Percentiles rank a stretch among this genome's conserved stretches.
Conservation (phyloP, 2,113 vertebrate genomes). For the Archocentrus centrarchus region DNA sequence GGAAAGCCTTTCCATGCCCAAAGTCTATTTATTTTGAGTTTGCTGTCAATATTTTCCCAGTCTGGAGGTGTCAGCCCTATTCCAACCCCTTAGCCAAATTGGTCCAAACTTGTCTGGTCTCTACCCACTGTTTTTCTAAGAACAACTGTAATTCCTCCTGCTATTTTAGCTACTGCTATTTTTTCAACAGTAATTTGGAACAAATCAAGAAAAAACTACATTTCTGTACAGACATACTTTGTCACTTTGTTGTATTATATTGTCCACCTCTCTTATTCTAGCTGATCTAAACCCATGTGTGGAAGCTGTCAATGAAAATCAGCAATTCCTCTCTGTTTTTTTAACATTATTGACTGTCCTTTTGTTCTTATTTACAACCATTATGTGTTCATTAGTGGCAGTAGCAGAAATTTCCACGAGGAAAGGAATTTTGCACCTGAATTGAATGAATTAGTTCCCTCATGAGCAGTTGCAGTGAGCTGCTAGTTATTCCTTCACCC, state of each 20-base stretch:
- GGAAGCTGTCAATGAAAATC: neutral
- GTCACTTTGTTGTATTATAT: neutral
- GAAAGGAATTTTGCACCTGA: neutral
- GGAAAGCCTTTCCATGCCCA: too few relatives aligned
- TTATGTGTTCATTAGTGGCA: neutral
- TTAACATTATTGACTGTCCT: neutral
- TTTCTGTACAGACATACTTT: neutral
- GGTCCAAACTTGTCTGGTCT: neutral
- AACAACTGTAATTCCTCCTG: neutral
- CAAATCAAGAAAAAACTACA: neutral
- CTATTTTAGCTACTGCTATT: neutral
- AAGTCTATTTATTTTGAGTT: too few relatives aligned
- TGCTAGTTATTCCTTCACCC: neutral
- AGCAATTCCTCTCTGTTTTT: neutral
- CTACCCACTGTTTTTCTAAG: neutral
- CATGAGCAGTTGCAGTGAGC: neutral
- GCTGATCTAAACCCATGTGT: neutral
- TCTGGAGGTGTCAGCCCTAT: neutral
- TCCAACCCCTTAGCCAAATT: neutral
- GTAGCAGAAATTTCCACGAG: neutral
- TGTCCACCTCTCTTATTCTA: neutral
- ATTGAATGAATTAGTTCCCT: neutral
- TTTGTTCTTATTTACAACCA: neutral
- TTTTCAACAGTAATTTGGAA: neutral
- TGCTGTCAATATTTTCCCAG: too few relatives aligned